These are phyloP conservation scores for Macrosiphum euphorbiae DNA, from an alignment of 2,888 invertebrate genomes.

Conservation along the genomic window DNA sequence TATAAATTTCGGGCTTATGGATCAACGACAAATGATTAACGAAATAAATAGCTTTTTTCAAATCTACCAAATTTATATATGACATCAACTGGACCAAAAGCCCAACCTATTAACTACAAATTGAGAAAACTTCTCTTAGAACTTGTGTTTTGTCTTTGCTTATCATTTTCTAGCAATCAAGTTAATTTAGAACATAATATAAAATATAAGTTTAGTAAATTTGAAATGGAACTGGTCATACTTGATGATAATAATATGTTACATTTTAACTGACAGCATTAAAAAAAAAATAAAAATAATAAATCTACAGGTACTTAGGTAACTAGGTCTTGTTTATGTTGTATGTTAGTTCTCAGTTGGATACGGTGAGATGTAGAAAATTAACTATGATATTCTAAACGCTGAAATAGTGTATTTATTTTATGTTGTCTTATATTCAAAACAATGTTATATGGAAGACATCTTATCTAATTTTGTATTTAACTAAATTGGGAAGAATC, in stretches of 20 bases:
- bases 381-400: background rate
- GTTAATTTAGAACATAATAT: background rate
- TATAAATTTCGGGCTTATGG: constrained; percentile 38
- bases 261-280: background rate
- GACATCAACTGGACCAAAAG: constrained; percentile 35
- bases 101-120: background rate
- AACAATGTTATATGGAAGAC: background rate
- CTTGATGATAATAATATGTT: no score
- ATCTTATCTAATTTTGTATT: background rate
- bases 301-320: background rate
- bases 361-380: background rate
- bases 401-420: background rate
- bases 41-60: constrained; percentile 30
- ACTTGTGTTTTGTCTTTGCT: background rate
- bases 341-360: background rate
- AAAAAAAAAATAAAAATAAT: background rate
- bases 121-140: constrained; percentile 5
- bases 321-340: background rate
- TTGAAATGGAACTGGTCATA: background rate
- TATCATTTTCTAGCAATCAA: background rate
- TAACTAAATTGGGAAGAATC: background rate
- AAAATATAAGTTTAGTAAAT: background rate
- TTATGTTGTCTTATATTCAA: background rate
- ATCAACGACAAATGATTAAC: constrained; percentile 44
- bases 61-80: constrained; percentile 38